phyloP scores from a whole-genome alignment of 2,113 vertebrate genomes.

The Spheniscus mendiculus region DNA sequence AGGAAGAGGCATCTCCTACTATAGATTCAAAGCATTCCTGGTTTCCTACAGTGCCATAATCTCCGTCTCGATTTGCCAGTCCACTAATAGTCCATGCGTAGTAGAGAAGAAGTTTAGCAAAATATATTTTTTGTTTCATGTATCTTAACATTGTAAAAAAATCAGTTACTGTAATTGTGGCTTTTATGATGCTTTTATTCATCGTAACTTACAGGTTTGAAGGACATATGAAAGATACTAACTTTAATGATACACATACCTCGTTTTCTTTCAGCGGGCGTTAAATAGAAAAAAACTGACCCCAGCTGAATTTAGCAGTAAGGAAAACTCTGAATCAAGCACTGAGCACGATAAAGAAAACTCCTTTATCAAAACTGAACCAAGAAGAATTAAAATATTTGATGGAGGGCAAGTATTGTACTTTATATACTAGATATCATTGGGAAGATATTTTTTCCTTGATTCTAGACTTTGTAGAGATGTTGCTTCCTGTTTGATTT shows the following conservation, averaged over 20 bases:
- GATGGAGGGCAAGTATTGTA: conserved; percentile 92
- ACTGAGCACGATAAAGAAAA: conserved; percentile 90
- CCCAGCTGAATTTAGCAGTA: conserved; percentile 82
- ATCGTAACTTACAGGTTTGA: background rate
- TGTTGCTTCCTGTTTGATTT: conserved; percentile 11
- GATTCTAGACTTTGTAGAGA: background rate
- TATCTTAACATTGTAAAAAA: background rate
- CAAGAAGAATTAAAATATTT: conserved; percentile 97
- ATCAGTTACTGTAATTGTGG: background rate
- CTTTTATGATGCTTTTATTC: background rate
- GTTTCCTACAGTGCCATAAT: background rate
- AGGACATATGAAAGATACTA: background rate
- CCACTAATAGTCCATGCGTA: background rate
- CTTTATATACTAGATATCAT: conserved; percentile 53
- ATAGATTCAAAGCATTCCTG: background rate
- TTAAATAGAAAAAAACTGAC: conserved; percentile 80
- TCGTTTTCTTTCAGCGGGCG: conserved; percentile 76
- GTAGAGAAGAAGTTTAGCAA: background rate
- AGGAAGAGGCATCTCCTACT: background rate
- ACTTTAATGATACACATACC: conserved; percentile 25
- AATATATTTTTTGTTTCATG: background rate
- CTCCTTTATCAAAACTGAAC: conserved; percentile 85
- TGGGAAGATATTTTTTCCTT: background rate
- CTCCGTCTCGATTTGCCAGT: background rate
- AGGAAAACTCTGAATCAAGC: conserved; percentile 85